Conservation (phyloP, 2,888 invertebrate species). For the Agrilus mali region DNA sequence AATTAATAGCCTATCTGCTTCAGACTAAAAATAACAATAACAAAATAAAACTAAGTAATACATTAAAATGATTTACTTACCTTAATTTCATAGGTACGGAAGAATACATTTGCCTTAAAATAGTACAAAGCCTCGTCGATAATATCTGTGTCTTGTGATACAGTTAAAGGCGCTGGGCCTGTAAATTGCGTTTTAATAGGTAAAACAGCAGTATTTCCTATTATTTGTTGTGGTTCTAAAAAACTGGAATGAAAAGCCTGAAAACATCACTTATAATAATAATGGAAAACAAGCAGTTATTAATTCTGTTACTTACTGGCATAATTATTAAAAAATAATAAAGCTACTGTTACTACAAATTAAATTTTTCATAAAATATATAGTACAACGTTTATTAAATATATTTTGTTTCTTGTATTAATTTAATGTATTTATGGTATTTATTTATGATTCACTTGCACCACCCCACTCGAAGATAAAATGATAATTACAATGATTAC, state of each 20-base stretch:
- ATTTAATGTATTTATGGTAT: too few species aligned
- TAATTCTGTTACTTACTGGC: too few species aligned
- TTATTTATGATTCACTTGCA: too few species aligned
- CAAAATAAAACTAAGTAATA: not conserved
- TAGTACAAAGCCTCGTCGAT: conserved; percentile 95
- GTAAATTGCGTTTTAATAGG: conserved; percentile 83
- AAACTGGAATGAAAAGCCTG: conserved; percentile 95
- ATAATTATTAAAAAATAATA: too few species aligned
- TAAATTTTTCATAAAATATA: too few species aligned
- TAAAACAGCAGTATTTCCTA: conserved; percentile 89
- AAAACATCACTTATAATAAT: not conserved
- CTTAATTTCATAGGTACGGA: conserved; percentile 97
- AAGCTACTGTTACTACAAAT: too few species aligned
- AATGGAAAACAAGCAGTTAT: too few species aligned
- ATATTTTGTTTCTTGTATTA: too few species aligned
- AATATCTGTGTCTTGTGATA: conserved; percentile 69
- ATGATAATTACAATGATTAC: too few species aligned
- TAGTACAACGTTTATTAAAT: too few species aligned
- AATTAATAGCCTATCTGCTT: conserved; percentile 91
- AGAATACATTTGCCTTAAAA: conserved; percentile 99
- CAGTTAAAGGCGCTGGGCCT: conserved; percentile 75
- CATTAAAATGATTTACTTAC: conserved; percentile 35
- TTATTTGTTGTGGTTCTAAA: conserved; percentile 52
- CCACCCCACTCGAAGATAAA: too few species aligned
- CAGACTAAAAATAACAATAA: conserved; percentile 54